Evolutionary conservation across 2,797 vertebrate species (phyloP), one percentile per base, ranked within the genome.

Genomic region (Sebastiscus tertius): DNA sequence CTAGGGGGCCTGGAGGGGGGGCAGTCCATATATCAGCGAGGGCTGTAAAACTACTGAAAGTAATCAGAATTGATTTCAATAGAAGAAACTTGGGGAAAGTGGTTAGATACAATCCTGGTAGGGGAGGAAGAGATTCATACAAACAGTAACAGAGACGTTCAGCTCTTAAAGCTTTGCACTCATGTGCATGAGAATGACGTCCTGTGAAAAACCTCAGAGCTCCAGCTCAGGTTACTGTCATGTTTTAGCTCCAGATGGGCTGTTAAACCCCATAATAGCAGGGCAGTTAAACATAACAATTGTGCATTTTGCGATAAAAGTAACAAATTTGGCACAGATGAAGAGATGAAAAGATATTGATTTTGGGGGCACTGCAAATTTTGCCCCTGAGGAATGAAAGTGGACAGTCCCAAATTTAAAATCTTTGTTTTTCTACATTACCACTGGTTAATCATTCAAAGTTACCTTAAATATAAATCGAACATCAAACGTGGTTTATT

Each of bases 11-110:
- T 16, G 67, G 62, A 61, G 67, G 31, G 69, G 58, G 61, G 71
- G 24, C n/a, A 39, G 49, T 72, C 0, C 2, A 29, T 58, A 75
- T 86, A 79, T 52, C 60, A 74, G 67, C 36, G 52, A 89, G 71
- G 71, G 75, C 70, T 68, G 60, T 78, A 69, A 87, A 89, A 90
- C 42, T 67, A 69, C 82, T 69, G 59, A 72, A 81, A 68, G 56
- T 42, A 69, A 73, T 31, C 55, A 10, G 55, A 82, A 70, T 68
- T 77, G 49, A 81, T 80, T 84, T 46, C 29, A 72, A 39, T 16
- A n/a, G 22, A 33, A 54, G 77, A 66, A 39, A n/a, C 59, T 59
- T 49, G 34, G 46, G 26, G 55, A 78, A 67, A 66, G 52, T 11
- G 31, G 42, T 58, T 34, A 14, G 56, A 84, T 74, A n/a, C 76